phyloP scores from a whole-genome alignment of 2,113 vertebrate genomes.

The Mustelus asterias region DNA sequence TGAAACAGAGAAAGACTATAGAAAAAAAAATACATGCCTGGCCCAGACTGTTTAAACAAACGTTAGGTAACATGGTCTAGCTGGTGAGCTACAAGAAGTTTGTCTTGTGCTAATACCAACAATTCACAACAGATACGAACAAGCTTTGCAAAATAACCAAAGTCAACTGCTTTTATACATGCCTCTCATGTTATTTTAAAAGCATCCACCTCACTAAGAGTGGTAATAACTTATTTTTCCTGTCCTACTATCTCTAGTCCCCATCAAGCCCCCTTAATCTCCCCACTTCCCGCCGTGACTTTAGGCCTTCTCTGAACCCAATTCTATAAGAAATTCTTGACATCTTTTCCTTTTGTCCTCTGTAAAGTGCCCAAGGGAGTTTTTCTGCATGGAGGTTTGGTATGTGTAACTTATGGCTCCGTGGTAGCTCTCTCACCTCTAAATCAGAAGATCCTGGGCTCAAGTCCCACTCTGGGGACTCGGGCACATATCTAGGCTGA shows the following conservation, averaged over 20 bases:
- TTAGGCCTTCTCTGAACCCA: not conserved
- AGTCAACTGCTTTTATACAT: not conserved
- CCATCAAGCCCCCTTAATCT: not conserved
- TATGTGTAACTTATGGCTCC: not conserved
- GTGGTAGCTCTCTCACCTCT: not conserved
- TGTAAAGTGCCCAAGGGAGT: not conserved
- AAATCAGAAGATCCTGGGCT: not conserved
- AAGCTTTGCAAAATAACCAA: slow-evolving; percentile 9
- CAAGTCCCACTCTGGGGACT: not conserved
- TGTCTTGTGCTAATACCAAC: not conserved
- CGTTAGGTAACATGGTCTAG: not conserved
- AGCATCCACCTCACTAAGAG: not conserved
- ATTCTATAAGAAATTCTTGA: not conserved
- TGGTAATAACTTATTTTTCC: not conserved
- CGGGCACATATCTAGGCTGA: not conserved
- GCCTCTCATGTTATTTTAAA: not conserved
- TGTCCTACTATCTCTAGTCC: not conserved
- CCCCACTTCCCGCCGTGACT: not conserved
- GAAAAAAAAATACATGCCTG: not conserved
- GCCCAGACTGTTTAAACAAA: slow-evolving; percentile 15
- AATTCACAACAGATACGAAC: not conserved
- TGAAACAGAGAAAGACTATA: not conserved
- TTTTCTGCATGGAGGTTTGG: not conserved
- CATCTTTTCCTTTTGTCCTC: not conserved
- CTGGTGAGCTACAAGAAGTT: not conserved